Percentiles rank a stretch among this genome's conserved stretches.
phyloP scores from a whole-genome alignment of 2,113 vertebrate genomes.

The Microcebus tavaratra region DNA sequence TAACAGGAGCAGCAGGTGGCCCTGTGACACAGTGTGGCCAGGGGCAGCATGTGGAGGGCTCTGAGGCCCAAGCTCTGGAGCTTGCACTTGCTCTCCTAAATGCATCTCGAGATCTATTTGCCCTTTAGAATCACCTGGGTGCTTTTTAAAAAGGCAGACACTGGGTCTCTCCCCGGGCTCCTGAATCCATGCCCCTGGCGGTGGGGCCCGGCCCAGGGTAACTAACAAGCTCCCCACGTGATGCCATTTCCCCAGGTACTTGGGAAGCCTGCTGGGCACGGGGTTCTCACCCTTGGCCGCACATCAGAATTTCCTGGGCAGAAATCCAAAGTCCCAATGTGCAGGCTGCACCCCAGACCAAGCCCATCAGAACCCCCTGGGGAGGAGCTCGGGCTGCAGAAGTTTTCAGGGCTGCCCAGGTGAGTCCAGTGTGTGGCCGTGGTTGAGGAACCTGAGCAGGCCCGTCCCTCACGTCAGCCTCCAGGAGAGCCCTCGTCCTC shows the following conservation, averaged over 20 bases:
- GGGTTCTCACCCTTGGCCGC: background rate
- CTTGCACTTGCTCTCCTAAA: background rate
- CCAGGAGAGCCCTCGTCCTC: background rate
- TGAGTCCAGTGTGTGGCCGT: background rate
- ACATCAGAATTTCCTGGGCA: background rate
- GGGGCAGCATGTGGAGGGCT: rapidly evolving
- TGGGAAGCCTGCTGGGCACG: background rate
- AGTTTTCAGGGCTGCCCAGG: background rate
- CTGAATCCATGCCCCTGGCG: background rate
- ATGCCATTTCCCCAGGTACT: background rate
- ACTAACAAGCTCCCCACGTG: background rate
- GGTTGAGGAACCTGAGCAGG: background rate
- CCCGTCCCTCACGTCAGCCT: background rate
- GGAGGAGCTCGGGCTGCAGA: background rate
- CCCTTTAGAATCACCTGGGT: background rate
- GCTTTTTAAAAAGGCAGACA: background rate
- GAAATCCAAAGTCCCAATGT: background rate
- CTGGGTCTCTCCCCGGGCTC: background rate
- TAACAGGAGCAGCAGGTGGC: background rate
- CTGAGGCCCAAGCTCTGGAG: background rate
- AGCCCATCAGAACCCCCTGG: background rate
- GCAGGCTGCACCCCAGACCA: background rate
- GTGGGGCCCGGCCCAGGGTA: background rate
- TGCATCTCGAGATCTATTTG: background rate
- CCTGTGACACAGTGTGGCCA: background rate